These are phyloP conservation scores for Spinus pinus DNA, from an alignment of 2,797 vertebrate species.

Conservation along the genomic window DNA sequence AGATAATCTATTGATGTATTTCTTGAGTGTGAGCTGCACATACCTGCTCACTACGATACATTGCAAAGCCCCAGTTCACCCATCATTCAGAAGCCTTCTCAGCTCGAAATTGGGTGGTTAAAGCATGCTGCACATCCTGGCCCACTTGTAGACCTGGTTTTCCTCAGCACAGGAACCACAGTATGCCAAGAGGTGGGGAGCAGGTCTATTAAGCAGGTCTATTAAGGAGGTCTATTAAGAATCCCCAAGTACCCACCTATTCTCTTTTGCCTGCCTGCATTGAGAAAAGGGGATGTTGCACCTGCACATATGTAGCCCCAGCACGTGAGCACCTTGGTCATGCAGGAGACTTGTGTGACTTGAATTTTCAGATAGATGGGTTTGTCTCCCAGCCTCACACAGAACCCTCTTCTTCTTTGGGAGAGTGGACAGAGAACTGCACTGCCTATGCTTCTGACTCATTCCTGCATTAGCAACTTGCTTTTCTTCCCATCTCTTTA, in stretches of 20 bases:
- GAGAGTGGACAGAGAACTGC: not conserved
- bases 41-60: not conserved
- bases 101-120: not conserved
- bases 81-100: not conserved
- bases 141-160: not conserved
- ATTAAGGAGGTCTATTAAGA: not conserved
- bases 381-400: not conserved
- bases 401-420: not conserved
- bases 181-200: accelerated
- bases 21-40: not conserved
- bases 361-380: not conserved
- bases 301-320: accelerated
- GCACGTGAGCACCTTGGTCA: not conserved
- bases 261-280: not conserved
- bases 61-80: not conserved
- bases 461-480: not conserved
- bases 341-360: not conserved
- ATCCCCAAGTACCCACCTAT: not conserved
- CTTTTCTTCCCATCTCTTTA: not conserved
- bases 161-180: not conserved
- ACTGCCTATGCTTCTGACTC: not conserved
- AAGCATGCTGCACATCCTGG: not conserved
- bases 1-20: not conserved
- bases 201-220: not conserved
- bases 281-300: not conserved